Percentiles rank a stretch among this genome's conserved stretches.
Conservation (phyloP, 2,113 vertebrate genomes). For the Cinclus mexicanus region DNA sequence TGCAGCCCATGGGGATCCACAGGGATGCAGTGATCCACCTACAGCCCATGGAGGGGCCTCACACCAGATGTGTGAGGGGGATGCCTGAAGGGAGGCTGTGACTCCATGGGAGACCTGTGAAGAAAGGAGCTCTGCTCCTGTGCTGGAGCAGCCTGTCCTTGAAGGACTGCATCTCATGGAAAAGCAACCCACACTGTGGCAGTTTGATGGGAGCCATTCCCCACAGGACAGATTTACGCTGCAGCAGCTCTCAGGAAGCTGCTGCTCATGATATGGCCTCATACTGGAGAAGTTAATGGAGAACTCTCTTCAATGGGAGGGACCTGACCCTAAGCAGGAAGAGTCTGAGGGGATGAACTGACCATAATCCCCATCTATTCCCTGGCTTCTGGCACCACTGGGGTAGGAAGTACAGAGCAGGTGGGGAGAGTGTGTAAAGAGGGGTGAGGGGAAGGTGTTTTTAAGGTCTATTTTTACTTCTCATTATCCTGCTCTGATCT, state of each 20-base stretch:
- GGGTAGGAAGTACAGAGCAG: not conserved
- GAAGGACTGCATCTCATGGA: not conserved
- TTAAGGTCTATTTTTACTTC: not conserved
- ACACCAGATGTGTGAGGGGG: not conserved
- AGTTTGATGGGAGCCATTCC: not conserved
- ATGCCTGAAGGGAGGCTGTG: not conserved
- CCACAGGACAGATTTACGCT: not conserved
- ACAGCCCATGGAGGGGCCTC: not conserved
- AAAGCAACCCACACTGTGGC: not conserved
- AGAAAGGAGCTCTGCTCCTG: no score
- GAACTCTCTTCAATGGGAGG: not conserved
- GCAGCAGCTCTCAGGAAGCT: not conserved
- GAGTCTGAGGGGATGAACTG: not conserved
- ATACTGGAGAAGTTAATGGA: not conserved
- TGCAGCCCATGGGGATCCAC: not conserved
- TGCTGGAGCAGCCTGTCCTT: not conserved
- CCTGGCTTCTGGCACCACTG: not conserved
- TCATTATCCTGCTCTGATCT: not conserved
- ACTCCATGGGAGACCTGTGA: not conserved
- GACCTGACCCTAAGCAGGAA: not conserved
- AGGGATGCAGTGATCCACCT: not conserved
- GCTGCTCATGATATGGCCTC: not conserved
- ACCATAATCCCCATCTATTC: not conserved
- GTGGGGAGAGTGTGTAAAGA: no score
- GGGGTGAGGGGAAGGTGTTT: not conserved